These are phyloP conservation scores for Setophaga petechia DNA, from an alignment of 2,113 vertebrate species.

Conservation along the genomic window DNA sequence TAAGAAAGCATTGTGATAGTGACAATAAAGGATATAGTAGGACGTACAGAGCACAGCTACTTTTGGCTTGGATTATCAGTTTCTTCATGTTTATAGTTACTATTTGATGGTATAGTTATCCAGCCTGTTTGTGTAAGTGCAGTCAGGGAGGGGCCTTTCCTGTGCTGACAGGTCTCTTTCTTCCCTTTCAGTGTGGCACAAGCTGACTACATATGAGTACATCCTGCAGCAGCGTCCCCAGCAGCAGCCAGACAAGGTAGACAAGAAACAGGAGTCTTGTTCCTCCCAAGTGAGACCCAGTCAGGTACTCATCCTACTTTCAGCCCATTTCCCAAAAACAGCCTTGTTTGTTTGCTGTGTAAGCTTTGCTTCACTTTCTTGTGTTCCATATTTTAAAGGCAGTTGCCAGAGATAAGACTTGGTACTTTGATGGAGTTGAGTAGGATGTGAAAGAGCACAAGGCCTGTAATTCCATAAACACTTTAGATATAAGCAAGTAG, in stretches of 20 bases:
- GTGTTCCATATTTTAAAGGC: background rate
- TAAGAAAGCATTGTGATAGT: background rate
- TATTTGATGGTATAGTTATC: background rate
- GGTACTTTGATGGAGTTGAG: background rate
- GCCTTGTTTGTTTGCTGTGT: fast-evolving
- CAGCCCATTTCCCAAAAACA: background rate
- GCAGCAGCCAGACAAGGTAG: slow-evolving; percentile 75
- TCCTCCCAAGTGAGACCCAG: slow-evolving; percentile 64
- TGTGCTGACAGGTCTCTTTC: slow-evolving; percentile 24
- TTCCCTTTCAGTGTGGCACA: slow-evolving; percentile 88
- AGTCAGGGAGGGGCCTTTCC: background rate
- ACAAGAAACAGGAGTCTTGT: slow-evolving; percentile 63
- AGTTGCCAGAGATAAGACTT: background rate
- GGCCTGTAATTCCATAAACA: background rate
- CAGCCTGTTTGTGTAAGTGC: background rate
- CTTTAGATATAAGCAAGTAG: background rate
- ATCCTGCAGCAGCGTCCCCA: slow-evolving; percentile 90
- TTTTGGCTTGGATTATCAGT: background rate
- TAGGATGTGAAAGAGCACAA: background rate
- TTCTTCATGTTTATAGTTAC: background rate
- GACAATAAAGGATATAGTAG: background rate
- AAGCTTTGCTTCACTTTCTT: background rate
- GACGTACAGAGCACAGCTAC: background rate
- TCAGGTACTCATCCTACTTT: slow-evolving; percentile 70
- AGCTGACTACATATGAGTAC: slow-evolving; percentile 93